Percentiles rank a stretch among this genome's conserved stretches.
These are phyloP conservation scores for Labeo catla DNA, from an alignment of 2,113 vertebrate species.

Conservation along the genomic window DNA sequence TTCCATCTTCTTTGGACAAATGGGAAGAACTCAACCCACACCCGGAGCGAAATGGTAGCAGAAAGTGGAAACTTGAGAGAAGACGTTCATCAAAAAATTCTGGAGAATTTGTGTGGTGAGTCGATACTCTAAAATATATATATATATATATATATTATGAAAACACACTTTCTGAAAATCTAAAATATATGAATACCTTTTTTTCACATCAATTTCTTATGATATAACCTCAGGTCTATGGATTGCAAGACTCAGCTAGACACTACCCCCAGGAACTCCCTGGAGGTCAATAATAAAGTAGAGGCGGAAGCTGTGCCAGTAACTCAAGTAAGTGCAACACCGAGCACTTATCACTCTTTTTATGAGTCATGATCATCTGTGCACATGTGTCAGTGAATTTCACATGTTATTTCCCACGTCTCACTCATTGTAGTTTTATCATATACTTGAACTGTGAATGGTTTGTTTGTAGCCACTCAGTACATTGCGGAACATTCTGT, in stretches of 20 bases:
- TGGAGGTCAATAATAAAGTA: conserved; percentile 81
- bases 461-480: conserved; percentile 55
- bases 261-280: conserved; percentile 77
- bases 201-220: conserved; percentile 16
- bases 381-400: conserved; percentile 16
- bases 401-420: conserved; percentile 18
- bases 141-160: background rate
- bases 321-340: conserved; percentile 83
- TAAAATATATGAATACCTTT: background rate
- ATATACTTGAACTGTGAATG: background rate
- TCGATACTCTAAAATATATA: background rate
- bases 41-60: conserved; percentile 83
- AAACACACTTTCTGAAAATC: background rate
- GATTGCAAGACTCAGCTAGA: conserved; percentile 88
- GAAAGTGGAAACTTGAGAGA: conserved; percentile 85
- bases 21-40: conserved; percentile 91
- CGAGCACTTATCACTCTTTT: background rate
- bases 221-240: conserved; percentile 79
- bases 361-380: conserved; percentile 12
- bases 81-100: conserved; percentile 90
- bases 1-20: conserved; percentile 90
- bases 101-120: conserved; percentile 92
- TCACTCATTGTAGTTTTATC: background rate
- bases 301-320: conserved; percentile 85
- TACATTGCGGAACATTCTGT: conserved; percentile 55